Percentiles rank a stretch among this genome's conserved stretches.
These are phyloP conservation scores for Drosophila insularis DNA, from an alignment of 1,140 invertebrate species.

Conservation along the genomic window DNA sequence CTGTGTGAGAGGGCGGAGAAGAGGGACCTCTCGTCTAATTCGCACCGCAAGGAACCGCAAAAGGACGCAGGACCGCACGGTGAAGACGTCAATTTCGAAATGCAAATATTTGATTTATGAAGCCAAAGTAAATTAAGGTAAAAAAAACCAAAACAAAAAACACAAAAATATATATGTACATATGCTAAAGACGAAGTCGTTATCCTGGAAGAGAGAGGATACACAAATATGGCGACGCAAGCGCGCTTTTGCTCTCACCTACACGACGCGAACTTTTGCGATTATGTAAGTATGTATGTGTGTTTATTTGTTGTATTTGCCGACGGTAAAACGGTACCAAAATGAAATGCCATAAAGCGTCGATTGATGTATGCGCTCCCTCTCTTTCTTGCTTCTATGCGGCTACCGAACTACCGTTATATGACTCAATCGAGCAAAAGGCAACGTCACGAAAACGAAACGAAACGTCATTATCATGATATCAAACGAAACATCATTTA, in stretches of 20 bases:
- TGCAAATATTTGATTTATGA: slow-evolving; percentile 82
- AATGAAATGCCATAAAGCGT: slow-evolving; percentile 38
- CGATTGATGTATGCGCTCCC: slow-evolving; percentile 23
- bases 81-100: slow-evolving; percentile 81
- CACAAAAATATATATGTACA: slow-evolving; percentile 44
- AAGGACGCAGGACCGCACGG: slow-evolving; percentile 64
- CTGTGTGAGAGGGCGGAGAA: neutral
- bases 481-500: slow-evolving; percentile 34
- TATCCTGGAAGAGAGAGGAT: slow-evolving; percentile 22
- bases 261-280: slow-evolving; percentile 24
- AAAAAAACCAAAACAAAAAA: slow-evolving; percentile 26
- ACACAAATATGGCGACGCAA: slow-evolving; percentile 39
- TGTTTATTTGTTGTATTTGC: slow-evolving; percentile 11
- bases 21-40: neutral
- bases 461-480: slow-evolving; percentile 65
- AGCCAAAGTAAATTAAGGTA: slow-evolving; percentile 75
- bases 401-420: slow-evolving; percentile 49
- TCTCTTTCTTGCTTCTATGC: slow-evolving; percentile 64
- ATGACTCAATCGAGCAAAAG: slow-evolving; percentile 27
- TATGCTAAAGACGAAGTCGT: slow-evolving; percentile 28
- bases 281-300: slow-evolving; percentile 11
- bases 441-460: slow-evolving; percentile 4
- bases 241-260: slow-evolving; percentile 32
- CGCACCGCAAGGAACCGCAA: slow-evolving; percentile 26
- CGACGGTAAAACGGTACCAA: slow-evolving; percentile 36